Percentiles rank a stretch among this genome's conserved stretches.
Evolutionary conservation across 2,797 vertebrate genomes (phyloP).

Genomic region (Mus caroli): DNA sequence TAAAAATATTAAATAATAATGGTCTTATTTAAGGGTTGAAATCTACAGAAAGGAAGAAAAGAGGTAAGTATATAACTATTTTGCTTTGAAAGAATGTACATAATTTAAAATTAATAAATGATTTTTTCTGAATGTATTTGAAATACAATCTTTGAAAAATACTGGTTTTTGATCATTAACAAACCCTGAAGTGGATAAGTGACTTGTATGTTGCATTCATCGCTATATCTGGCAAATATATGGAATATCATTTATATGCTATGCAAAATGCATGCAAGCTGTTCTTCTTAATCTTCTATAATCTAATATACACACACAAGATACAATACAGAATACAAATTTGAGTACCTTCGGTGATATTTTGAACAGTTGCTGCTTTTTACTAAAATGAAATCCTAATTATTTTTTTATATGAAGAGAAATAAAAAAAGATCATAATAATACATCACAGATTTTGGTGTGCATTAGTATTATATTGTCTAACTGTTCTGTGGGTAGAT

Average conservation of each 20-base stretch:
- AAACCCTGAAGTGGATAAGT: background rate
- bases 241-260: background rate
- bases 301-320: background rate
- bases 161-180: background rate
- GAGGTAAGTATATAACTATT: background rate
- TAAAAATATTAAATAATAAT: background rate
- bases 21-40: background rate
- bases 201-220: background rate
- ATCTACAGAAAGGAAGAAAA: background rate
- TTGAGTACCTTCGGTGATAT: background rate
- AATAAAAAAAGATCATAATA: background rate
- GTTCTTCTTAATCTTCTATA: background rate
- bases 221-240: background rate
- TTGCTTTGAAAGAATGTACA: background rate
- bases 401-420: background rate
- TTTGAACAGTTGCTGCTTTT: background rate
- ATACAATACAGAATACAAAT: background rate
- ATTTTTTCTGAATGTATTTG: background rate
- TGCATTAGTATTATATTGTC: background rate
- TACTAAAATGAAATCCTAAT: background rate
- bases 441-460: background rate
- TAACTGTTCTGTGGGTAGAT: background rate
- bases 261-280: background rate
- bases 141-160: background rate
- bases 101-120: background rate